Conservation (phyloP, 2,888 invertebrate species). For the Eupithecia dodoneata region DNA sequence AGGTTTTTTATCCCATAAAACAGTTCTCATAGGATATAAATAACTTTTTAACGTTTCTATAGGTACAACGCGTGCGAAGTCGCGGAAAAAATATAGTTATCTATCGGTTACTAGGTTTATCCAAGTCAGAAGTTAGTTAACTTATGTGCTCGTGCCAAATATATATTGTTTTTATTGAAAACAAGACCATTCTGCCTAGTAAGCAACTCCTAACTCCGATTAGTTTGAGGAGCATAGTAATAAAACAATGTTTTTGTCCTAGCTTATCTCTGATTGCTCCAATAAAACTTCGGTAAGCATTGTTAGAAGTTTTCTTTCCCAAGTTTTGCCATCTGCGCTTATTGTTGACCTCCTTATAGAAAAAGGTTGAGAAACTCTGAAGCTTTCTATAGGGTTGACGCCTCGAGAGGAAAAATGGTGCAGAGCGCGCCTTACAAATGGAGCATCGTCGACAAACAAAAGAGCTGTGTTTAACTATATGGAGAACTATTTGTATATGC, state of each 20-base stretch:
- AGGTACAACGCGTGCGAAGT: too few relatives aligned
- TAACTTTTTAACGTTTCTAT: too few relatives aligned
- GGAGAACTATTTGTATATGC: too few relatives aligned
- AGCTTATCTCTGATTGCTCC: constrained; percentile 1
- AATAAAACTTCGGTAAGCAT: background rate
- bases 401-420: background rate
- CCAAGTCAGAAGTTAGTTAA: background rate
- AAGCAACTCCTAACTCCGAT: background rate
- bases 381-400: background rate
- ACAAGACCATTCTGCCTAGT: background rate
- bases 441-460: too few relatives aligned
- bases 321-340: constrained; percentile 42
- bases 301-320: constrained; percentile 47
- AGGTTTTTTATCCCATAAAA: too few relatives aligned
- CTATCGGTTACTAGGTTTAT: background rate
- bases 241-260: background rate
- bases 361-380: constrained; percentile 9
- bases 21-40: too few relatives aligned
- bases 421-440: background rate
- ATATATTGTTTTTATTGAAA: background rate
- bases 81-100: too few relatives aligned
- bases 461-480: too few relatives aligned
- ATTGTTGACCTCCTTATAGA: constrained; percentile 56
- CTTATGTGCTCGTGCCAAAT: background rate
- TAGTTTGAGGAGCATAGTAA: background rate